These are phyloP conservation scores for Paragorgia papillata DNA, from an alignment of 92 coral and sea anemone species.

Conservation along the genomic window DNA sequence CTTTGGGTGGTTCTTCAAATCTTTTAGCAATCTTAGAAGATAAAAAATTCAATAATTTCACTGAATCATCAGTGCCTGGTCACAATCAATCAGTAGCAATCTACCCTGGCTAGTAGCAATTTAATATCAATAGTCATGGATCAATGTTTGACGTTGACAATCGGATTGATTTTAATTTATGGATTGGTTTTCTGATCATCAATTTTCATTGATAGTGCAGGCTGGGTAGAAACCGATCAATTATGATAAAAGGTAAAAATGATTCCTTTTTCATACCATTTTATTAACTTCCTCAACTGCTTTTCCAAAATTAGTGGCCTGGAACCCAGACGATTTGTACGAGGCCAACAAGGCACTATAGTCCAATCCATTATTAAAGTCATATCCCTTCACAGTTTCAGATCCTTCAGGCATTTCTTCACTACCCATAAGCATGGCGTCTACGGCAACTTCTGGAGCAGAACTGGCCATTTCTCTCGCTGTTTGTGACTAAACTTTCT, in stretches of 20 bases:
- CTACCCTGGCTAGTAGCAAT: too few species aligned
- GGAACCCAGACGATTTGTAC: constrained; percentile 82
- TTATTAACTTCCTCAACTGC: constrained; percentile 93
- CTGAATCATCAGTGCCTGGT: too few species aligned
- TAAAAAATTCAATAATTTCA: too few species aligned
- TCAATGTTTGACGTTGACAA: too few species aligned
- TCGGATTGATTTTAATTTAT: too few species aligned
- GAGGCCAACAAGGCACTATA: constrained; percentile 76
- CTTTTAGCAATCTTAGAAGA: constrained; percentile 76
- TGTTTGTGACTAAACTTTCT: background rate
- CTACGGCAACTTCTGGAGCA: constrained; percentile 57
- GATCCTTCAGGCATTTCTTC: constrained; percentile 80
- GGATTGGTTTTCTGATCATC: too few species aligned
- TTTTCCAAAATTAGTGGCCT: constrained; percentile 87
- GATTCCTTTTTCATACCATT: constrained; percentile 75
- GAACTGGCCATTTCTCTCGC: constrained; percentile 2
- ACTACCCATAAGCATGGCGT: constrained; percentile 61
- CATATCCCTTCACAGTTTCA: constrained; percentile 78
- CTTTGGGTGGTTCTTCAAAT: constrained; percentile 67
- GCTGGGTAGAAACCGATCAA: too few species aligned
- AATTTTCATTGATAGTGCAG: too few species aligned
- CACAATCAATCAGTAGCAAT: too few species aligned
- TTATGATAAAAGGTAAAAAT: too few species aligned
- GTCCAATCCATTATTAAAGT: constrained; percentile 81
- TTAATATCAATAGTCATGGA: too few species aligned